Base-by-base conservation (phyloP, 2,888 invertebrate species). In the Arge pagana region DNA sequence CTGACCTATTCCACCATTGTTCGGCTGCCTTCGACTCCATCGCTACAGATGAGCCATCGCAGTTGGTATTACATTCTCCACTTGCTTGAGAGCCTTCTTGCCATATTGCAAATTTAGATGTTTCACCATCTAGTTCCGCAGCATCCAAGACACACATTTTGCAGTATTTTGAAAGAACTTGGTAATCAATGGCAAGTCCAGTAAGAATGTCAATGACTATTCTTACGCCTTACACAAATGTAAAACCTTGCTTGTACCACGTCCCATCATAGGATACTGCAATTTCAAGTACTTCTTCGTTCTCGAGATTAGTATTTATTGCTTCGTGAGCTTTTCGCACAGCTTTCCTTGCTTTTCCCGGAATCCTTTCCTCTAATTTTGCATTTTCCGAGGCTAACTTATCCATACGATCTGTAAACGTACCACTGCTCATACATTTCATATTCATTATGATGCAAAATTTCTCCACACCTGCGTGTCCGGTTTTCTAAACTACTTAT, bases 91-190 rank as follows among this genome's bases (percentile, higher is more conserved):
- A 51, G 11, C 19, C 18, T 18, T 51, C 28, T 8, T 16, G 15
- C 51, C 54, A 51, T 16, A 37, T 28, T 30, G 19, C 13, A 45
- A 31, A 51, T 33, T 40, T 28, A 36, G 48, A 15, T 13, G 37
- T 36, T 23, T 48, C 24, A 36, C 21, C 26, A 21, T 37, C 37
- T 36, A 48, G 26, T 37, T 48, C 26, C 16, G 33, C 13, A 13
- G 33, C 33, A n/a, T 11, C 15, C 7, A 33, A 6, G 13, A 8
- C 13, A 11, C 33, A 48, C 37, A 33, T 36, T 16, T 36, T 16
- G 31, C 56, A 54, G 33, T 39, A 56, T 31, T 50, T 50, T 2
- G 50, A 50, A n/a, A 54, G 13, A 4, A 56, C 26, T 40, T 50
- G 40, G 41, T 35, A 50, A 11, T 54, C 45, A 4, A 56, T 28